Conservation (phyloP, 2,888 invertebrate genomes). For the Choristoneura rosaceana region DNA sequence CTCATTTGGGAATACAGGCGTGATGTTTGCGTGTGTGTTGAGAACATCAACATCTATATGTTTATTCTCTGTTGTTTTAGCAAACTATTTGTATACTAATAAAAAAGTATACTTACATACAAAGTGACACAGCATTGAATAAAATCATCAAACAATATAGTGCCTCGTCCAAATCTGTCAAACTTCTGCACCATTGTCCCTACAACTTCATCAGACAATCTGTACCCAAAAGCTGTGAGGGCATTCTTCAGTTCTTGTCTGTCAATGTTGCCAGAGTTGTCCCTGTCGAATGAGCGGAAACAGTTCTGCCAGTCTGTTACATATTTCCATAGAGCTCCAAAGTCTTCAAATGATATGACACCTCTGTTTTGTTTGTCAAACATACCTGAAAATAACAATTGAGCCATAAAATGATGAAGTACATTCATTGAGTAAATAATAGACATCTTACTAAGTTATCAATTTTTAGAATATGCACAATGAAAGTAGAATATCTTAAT, state of each 20-base stretch:
- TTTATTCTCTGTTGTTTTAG: too few relatives aligned
- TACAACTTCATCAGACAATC: constrained; percentile 93
- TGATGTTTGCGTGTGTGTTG: too few relatives aligned
- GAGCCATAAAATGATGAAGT: too few relatives aligned
- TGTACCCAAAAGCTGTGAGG: constrained; percentile 94
- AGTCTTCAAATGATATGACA: constrained; percentile 97
- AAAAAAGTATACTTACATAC: constrained; percentile 89
- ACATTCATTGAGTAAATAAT: too few relatives aligned
- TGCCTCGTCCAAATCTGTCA: constrained; percentile 95
- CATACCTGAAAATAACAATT: constrained; percentile 88
- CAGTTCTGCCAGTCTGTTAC: constrained; percentile 99
- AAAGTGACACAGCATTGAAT: constrained; percentile 97
- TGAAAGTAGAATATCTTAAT: too few relatives aligned
- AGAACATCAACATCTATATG: too few relatives aligned
- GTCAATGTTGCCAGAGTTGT: constrained; percentile 97
- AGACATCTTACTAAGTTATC: too few relatives aligned
- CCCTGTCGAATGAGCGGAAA: constrained; percentile 96
- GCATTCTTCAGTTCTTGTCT: constrained; percentile 95
- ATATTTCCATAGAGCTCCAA: constrained; percentile 98
- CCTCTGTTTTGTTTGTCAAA: constrained; percentile 96
- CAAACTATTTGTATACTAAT: too few relatives aligned
- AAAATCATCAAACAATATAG: constrained; percentile 98
- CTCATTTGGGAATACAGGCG: too few relatives aligned
- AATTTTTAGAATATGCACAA: too few relatives aligned
- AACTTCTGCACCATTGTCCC: constrained; percentile 95